phyloP scores from a whole-genome alignment of 2,797 vertebrate species.

The Megaceryle alcyon region DNA sequence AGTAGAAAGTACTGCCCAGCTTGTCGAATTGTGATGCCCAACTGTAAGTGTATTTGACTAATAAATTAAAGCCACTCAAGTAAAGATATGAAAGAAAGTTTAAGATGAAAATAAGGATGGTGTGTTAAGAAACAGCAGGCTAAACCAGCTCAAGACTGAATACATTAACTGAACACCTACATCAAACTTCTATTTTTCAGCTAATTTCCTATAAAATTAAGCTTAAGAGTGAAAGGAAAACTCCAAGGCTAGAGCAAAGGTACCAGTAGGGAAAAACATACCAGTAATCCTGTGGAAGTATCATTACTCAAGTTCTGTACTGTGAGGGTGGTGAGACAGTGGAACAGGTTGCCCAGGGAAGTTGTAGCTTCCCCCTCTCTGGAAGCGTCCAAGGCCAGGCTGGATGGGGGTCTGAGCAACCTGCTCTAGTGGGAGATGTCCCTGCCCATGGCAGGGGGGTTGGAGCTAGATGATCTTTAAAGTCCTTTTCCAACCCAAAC shows the following conservation, averaged over 20 bases:
- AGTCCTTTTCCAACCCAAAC: background rate
- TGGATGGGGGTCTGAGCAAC: background rate
- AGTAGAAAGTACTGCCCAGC: background rate
- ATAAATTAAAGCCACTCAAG: background rate
- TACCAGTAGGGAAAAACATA: background rate
- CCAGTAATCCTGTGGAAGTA: background rate
- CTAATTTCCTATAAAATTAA: background rate
- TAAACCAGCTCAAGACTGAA: background rate
- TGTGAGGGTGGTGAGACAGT: background rate
- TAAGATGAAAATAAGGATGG: background rate
- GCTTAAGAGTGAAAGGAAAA: background rate
- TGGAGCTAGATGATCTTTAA: background rate
- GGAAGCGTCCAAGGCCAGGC: background rate
- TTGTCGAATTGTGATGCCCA: background rate
- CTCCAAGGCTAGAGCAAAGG: background rate
- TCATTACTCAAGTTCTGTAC: background rate
- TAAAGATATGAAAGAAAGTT: background rate
- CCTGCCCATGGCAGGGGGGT: background rate
- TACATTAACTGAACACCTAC: background rate
- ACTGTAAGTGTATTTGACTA: background rate
- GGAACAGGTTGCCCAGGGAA: background rate
- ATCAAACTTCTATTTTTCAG: background rate
- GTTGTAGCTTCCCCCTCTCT: background rate
- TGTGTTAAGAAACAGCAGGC: background rate
- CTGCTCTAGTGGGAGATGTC: background rate